A percentile compares a stretch with the other conserved stretches of the same genome.
Conservation (phyloP, 2,113 vertebrate genomes). For the Hemibagrus wyckioides region DNA sequence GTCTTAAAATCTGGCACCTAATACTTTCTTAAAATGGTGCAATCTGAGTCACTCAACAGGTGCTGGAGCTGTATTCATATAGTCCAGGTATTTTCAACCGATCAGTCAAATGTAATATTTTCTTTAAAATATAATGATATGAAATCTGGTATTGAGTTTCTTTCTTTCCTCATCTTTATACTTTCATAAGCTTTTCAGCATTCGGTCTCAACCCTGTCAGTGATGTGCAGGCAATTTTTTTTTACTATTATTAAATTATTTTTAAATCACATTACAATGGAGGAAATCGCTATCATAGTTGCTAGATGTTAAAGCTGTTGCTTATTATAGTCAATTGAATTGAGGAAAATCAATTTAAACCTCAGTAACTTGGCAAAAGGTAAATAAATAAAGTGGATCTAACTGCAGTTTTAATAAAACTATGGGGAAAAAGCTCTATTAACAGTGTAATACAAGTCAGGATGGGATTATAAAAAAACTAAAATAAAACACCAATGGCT, state of each 20-base stretch:
- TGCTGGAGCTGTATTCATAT: not conserved
- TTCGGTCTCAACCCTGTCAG: not conserved
- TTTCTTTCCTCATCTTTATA: not conserved
- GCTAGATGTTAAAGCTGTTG: not conserved
- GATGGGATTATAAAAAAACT: not conserved
- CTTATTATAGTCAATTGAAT: not conserved
- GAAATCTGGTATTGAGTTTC: not conserved
- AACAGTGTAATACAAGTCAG: not conserved
- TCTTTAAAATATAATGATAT: not conserved
- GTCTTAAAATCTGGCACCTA: not conserved
- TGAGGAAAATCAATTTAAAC: not conserved
- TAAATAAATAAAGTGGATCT: not conserved
- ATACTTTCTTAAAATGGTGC: not conserved
- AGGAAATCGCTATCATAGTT: not conserved
- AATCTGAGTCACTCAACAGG: slow-evolving; percentile 31
- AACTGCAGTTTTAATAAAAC: not conserved
- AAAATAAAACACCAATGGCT: not conserved
- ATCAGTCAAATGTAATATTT: not conserved
- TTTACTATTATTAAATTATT: not conserved
- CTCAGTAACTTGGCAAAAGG: not conserved
- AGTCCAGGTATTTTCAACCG: not conserved
- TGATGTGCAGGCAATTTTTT: not conserved
- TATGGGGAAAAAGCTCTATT: not conserved
- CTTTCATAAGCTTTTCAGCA: not conserved
- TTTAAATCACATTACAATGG: not conserved